Percentiles rank a stretch among this genome's conserved stretches.
These are phyloP conservation scores for Uloborus plumipes DNA, from an alignment of 2,888 invertebrate genomes.

Conservation along the genomic window DNA sequence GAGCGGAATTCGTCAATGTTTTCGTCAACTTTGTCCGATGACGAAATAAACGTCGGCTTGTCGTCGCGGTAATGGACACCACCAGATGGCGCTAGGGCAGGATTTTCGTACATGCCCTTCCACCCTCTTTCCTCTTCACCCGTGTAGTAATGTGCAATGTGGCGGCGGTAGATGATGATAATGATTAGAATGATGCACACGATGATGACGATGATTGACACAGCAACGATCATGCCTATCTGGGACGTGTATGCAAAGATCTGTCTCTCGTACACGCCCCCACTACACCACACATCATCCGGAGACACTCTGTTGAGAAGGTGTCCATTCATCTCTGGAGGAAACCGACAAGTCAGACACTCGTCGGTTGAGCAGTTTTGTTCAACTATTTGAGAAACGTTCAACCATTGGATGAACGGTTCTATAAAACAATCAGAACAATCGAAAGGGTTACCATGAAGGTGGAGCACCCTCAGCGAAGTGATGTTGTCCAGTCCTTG, in stretches of 20 bases:
- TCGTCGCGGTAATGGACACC: constrained; percentile 36
- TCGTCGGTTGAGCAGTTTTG: constrained; percentile 60
- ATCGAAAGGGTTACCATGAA: constrained; percentile 78
- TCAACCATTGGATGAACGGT: constrained; percentile 67
- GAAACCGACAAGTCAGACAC: constrained; percentile 77
- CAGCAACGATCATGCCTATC: constrained; percentile 75
- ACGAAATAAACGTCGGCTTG: constrained; percentile 46
- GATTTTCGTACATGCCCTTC: constrained; percentile 68
- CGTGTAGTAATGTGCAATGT: constrained; percentile 81
- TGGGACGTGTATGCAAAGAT: constrained; percentile 42
- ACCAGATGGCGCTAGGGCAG: constrained; percentile 29
- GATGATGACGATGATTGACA: constrained; percentile 73
- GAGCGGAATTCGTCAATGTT: constrained; percentile 46
- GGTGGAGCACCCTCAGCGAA: constrained; percentile 58
- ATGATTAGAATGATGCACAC: constrained; percentile 74
- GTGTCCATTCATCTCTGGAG: constrained; percentile 75
- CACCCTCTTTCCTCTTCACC: constrained; percentile 78
- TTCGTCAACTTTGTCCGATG: constrained; percentile 55
- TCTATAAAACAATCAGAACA: constrained; percentile 76
- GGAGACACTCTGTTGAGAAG: background rate
- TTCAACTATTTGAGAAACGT: constrained; percentile 64
- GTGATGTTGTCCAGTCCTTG: constrained; percentile 72
- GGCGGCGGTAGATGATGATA: constrained; percentile 78
- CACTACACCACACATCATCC: background rate
- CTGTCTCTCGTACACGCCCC: constrained; percentile 19